Conservation (phyloP, 1,140 invertebrate genomes). For the Drosophila navojoa region DNA sequence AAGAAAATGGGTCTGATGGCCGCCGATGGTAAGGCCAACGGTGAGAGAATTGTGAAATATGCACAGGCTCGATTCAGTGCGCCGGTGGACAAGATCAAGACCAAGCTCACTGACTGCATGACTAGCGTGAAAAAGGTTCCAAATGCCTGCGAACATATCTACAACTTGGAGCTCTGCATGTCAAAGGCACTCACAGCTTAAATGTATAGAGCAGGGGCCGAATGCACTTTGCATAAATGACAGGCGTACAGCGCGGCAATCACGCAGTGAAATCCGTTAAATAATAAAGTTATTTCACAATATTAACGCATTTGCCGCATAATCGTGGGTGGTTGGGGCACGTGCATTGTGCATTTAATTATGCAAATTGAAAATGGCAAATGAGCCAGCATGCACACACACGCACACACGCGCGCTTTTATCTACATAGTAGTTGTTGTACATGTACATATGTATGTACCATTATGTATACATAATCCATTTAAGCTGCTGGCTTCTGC, state of each 20-base stretch:
- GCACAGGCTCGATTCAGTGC: conserved; percentile 45
- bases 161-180: conserved; percentile 56
- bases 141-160: conserved; percentile 45
- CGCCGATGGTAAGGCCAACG: conserved; percentile 40
- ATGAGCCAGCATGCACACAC: conserved; percentile 36
- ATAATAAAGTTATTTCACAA: conserved; percentile 68
- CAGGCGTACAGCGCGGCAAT: conserved; percentile 20
- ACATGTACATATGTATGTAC: conserved; percentile 7
- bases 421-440: conserved; percentile 8
- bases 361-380: conserved; percentile 69
- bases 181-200: conserved; percentile 47
- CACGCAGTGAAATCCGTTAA: conserved; percentile 40
- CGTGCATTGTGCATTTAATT: conserved; percentile 58
- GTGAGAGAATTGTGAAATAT: conserved; percentile 48
- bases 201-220: background rate
- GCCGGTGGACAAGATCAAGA: conserved; percentile 52
- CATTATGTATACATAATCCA: conserved; percentile 57
- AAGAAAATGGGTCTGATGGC: conserved; percentile 60
- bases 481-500: conserved; percentile 54
- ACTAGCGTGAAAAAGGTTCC: conserved; percentile 13
- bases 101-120: conserved; percentile 31
- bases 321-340: conserved; percentile 31
- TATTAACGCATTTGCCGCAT: conserved; percentile 59
- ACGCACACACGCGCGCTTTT: background rate
- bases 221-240: conserved; percentile 31